These are phyloP conservation scores for Leptatherina wallacei DNA, from an alignment of 2,797 vertebrate species.

Conservation along the genomic window DNA sequence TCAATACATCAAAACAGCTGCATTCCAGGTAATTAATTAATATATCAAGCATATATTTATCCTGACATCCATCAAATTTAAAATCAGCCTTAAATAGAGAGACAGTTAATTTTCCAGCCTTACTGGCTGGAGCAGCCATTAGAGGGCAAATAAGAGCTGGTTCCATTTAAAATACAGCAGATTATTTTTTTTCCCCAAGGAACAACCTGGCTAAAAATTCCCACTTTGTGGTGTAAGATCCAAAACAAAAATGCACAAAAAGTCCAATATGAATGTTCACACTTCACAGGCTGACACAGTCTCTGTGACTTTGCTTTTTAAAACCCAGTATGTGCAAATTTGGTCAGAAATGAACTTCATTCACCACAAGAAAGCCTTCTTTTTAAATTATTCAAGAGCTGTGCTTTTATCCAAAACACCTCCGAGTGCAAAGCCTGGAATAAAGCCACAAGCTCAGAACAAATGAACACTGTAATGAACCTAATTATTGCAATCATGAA, in stretches of 20 bases:
- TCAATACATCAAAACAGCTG: slow-evolving; percentile 71
- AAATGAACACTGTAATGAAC: slow-evolving; percentile 42
- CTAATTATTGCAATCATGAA: slow-evolving; percentile 55
- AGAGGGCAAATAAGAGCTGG: slow-evolving; percentile 35
- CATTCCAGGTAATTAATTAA: slow-evolving; percentile 48
- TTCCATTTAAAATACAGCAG: slow-evolving; percentile 34
- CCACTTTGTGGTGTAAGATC: background rate
- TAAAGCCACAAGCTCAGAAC: slow-evolving; percentile 43
- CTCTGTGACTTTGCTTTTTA: slow-evolving; percentile 19
- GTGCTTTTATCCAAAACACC: slow-evolving; percentile 50
- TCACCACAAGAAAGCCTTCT: slow-evolving; percentile 18
- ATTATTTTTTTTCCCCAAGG: slow-evolving; percentile 23
- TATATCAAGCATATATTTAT: slow-evolving; percentile 34
- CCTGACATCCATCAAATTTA: slow-evolving; percentile 32
- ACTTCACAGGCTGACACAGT: slow-evolving; percentile 18
- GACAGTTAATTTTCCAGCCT: slow-evolving; percentile 41
- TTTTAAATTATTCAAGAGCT: slow-evolving; percentile 58
- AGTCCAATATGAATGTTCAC: slow-evolving; percentile 1
- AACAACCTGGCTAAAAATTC: slow-evolving; percentile 13
- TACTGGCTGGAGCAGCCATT: slow-evolving; percentile 28
- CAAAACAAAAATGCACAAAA: background rate
- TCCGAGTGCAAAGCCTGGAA: slow-evolving; percentile 44
- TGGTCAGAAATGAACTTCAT: slow-evolving; percentile 42
- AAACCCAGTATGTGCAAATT: slow-evolving; percentile 32
- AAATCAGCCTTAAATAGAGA: slow-evolving; percentile 55